Conservation (phyloP, 92 coral and sea anemone species). For the Meandrina meandrites region DNA sequence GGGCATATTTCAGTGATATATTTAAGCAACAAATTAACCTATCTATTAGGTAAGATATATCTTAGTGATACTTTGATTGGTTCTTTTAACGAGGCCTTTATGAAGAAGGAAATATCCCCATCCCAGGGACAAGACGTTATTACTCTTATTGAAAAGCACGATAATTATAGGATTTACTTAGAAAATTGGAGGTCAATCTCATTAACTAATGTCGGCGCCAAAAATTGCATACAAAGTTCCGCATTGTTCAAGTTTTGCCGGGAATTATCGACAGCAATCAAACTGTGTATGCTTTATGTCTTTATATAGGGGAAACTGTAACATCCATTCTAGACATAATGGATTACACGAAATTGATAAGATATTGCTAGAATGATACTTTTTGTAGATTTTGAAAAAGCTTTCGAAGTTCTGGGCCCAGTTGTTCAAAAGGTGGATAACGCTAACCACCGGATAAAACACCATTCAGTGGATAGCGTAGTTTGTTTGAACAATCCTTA, state of each 20-base stretch:
- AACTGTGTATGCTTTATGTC: conserved; percentile 24
- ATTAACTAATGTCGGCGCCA: neutral
- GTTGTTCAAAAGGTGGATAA: no score
- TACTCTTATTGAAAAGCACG: conserved; percentile 18
- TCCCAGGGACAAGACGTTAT: conserved; percentile 20
- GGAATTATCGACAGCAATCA: neutral
- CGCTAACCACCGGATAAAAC: no score
- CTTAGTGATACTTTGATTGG: conserved; percentile 15
- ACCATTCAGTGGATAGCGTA: no score
- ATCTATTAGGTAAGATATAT: no score
- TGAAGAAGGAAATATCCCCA: conserved; percentile 31
- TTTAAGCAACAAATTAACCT: no score
- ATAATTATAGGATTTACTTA: conserved; percentile 3
- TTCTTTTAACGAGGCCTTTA: conserved; percentile 28
- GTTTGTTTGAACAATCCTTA: no score
- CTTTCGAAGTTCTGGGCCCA: no score
- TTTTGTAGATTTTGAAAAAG: no score
- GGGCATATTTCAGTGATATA: no score
- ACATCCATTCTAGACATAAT: conserved; percentile 36
- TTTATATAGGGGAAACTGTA: conserved; percentile 19
- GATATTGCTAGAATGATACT: conserved; percentile 20
- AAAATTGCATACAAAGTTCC: conserved; percentile 22
- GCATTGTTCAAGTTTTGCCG: neutral
- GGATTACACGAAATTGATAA: conserved; percentile 23
- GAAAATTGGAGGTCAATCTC: conserved; percentile 22